phyloP scores from a whole-genome alignment of 2,888 invertebrate genomes.

The Sphaerophoria taeniata region DNA sequence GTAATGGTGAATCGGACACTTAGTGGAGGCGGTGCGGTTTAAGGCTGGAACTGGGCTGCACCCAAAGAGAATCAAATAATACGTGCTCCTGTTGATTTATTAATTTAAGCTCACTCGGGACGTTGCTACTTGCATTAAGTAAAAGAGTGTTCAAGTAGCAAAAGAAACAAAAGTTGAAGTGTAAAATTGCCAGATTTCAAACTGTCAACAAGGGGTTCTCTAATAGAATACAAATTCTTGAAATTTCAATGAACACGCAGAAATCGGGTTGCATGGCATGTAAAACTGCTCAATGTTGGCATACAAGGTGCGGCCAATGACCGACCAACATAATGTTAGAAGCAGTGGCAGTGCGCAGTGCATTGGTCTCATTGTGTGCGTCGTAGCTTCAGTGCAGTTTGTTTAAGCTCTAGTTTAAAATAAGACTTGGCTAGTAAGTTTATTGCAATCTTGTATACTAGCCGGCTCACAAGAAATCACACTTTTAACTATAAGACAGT shows the following conservation, averaged over 20 bases:
- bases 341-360: slow-evolving; percentile 3
- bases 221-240: slow-evolving; percentile 74
- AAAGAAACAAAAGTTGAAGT: slow-evolving; percentile 24
- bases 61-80: slow-evolving; percentile 14
- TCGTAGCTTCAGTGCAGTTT: too few relatives aligned
- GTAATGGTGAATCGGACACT: background rate
- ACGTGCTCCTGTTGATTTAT: slow-evolving; percentile 59
- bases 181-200: slow-evolving; percentile 51
- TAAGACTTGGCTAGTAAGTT: too few relatives aligned
- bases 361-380: too few relatives aligned
- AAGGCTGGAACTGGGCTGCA: background rate
- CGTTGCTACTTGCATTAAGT: slow-evolving; percentile 11
- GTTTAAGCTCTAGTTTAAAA: too few relatives aligned
- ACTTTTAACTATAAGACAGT: slow-evolving; percentile 26
- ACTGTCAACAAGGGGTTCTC: slow-evolving; percentile 52
- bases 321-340: slow-evolving; percentile 67
- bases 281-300: slow-evolving; percentile 75
- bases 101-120: background rate
- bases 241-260: slow-evolving; percentile 67
- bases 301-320: slow-evolving; percentile 76
- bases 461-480: slow-evolving; percentile 30
- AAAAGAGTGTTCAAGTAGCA: background rate
- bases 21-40: background rate
- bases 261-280: slow-evolving; percentile 70
- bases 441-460: too few relatives aligned